Base-by-base conservation (phyloP, 2,113 vertebrate genomes). In the Poeciliopsis occidentalis region DNA sequence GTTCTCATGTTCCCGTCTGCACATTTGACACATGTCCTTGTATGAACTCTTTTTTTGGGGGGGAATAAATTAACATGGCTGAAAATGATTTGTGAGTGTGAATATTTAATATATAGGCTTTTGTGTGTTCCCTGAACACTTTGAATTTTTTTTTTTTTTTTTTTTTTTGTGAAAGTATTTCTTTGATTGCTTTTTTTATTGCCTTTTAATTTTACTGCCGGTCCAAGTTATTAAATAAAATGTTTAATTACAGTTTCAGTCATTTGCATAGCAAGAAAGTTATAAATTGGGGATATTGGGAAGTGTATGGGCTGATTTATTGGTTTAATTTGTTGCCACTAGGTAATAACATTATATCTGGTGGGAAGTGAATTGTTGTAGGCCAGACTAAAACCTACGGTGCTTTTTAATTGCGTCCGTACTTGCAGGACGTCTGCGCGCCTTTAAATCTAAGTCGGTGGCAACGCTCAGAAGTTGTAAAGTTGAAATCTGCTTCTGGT, bases 191-290 rank as follows among this genome's bases (percentile, higher is more conserved):
- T 51, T 81, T 63, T 29, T 88, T 83, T 85, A 81, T 75, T 84
- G 64, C 76, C 67, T 63, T 87, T 82, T 83, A 87, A 86, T 88
- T 88, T 76, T 65, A 70, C 69, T 75, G 34, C 34, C 17, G 75
- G 44, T 81, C 76, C 60, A 76, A 61, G 66, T 84, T 86, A 86
- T 89, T 78, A 80, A 80, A 90, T 80, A 82, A 87, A 85, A 87
- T 80, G 66, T 88, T 85, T 83, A 90, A 89, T 90, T 89, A 78
- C 75, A 75, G 67, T 77, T 89, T 79, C 27, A 78, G 75, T 85
- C 67, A 92, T 88, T 86, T 90, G 85, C 80, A 86, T 88, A 85
- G 72, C 78, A 76, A 82, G 73, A 67, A 87, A 83, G 69, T 76
- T 79, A 78, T 69, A 85, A 85, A 83, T 82, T 82, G 76, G 75